Evolutionary conservation across 2,113 vertebrate species (phyloP).

Genomic region (Nothoprocta pentlandii): DNA sequence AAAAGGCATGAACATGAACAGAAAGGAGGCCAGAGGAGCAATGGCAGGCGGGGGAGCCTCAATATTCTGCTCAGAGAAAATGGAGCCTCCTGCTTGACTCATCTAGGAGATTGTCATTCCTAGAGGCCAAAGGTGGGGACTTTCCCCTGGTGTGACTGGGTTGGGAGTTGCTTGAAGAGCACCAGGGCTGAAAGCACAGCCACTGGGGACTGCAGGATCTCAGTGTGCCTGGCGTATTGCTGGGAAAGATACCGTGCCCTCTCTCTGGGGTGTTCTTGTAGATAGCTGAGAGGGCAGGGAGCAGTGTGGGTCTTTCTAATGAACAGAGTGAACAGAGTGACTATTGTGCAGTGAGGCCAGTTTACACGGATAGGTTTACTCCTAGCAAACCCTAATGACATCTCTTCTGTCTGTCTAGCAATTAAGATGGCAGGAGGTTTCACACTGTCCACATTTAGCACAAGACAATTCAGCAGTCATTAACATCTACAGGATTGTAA

Average conservation of each 20-base stretch:
- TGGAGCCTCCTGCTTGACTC: background rate
- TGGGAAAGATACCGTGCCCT: background rate
- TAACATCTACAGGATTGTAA: background rate
- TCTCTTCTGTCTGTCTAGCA: background rate
- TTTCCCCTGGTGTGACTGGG: background rate
- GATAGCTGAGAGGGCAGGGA: background rate
- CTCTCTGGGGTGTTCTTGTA: background rate
- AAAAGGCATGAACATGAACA: too few species aligned
- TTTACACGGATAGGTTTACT: background rate
- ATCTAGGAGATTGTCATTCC: background rate
- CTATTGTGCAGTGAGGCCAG: background rate
- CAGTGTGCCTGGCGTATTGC: rapidly evolving
- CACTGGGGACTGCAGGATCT: background rate
- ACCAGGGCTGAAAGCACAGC: background rate
- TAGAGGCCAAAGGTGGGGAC: background rate
- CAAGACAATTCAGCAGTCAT: background rate
- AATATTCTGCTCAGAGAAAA: background rate
- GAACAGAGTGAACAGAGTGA: background rate
- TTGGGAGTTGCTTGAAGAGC: background rate
- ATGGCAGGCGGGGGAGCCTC: background rate
- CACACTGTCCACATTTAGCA: background rate
- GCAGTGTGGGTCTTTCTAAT: background rate
- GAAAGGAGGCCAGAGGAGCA: too few species aligned
- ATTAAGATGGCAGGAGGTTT: background rate
- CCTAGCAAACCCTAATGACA: rapidly evolving